Conservation (phyloP, 1,140 invertebrate species). For the Drosophila teissieri region DNA sequence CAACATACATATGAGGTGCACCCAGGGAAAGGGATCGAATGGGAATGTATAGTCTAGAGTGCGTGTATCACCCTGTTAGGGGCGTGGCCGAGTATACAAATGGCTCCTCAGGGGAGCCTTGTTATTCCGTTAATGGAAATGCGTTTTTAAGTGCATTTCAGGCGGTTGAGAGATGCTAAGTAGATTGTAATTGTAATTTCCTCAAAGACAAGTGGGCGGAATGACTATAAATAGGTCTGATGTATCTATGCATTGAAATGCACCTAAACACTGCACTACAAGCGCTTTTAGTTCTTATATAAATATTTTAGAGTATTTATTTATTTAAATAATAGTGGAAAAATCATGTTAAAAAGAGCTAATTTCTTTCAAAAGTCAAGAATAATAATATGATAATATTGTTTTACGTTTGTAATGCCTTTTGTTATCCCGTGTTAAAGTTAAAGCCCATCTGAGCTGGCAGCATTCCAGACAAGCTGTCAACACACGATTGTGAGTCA, state of each 20-base stretch:
- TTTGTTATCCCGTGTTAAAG: background rate
- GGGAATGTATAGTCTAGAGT: slow-evolving; percentile 11
- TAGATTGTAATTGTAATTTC: slow-evolving; percentile 52
- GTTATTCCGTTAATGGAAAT: slow-evolving; percentile 52
- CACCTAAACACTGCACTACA: background rate
- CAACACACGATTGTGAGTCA: slow-evolving; percentile 32
- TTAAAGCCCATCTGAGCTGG: slow-evolving; percentile 4
- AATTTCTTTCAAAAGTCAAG: too few species aligned
- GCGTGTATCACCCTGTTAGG: slow-evolving; percentile 38
- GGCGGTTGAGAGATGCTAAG: slow-evolving; percentile 32
- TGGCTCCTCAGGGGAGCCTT: slow-evolving; percentile 19
- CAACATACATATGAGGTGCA: slow-evolving; percentile 29
- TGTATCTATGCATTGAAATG: slow-evolving; percentile 1
- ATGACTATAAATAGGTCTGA: slow-evolving; percentile 14
- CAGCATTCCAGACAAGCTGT: slow-evolving; percentile 38
- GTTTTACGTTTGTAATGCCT: too few species aligned
- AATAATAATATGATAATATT: too few species aligned
- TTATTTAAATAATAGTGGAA: too few species aligned
- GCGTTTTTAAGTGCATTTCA: slow-evolving; percentile 64
- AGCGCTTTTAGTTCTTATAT: too few species aligned
- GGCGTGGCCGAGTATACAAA: slow-evolving; percentile 45
- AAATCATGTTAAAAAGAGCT: too few species aligned
- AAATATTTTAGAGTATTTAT: too few species aligned
- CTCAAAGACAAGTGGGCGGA: slow-evolving; percentile 32
- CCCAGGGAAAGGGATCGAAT: background rate